phyloP scores from a whole-genome alignment of 2,113 vertebrate genomes.

The Amblyopsis rosae region DNA sequence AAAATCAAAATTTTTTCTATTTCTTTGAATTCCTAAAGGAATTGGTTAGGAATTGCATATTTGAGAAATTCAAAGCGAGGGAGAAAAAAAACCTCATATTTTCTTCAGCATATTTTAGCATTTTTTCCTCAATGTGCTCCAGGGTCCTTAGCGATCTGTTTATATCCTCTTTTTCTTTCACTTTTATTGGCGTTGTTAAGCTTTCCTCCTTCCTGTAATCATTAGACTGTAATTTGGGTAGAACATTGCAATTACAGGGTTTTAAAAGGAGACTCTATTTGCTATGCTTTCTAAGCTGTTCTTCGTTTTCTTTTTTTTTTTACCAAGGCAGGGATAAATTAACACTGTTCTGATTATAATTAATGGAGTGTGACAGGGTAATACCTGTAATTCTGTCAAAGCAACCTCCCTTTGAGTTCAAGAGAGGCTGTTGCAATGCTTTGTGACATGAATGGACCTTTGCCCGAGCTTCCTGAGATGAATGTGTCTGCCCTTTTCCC shows the following conservation, averaged over 20 bases:
- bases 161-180: conserved; percentile 2
- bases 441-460: no score
- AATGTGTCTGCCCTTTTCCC: neutral
- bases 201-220: conserved; percentile 55
- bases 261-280: conserved; percentile 44
- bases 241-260: conserved; percentile 64
- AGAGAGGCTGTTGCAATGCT: no score
- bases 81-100: conserved; percentile 1
- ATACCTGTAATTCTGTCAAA: conserved; percentile 41
- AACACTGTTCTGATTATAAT: conserved; percentile 47
- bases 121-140: conserved; percentile 1
- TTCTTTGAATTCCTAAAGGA: conserved; percentile 13
- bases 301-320: conserved; percentile 28
- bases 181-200: conserved; percentile 41
- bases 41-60: conserved; percentile 51
- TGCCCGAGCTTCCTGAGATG: neutral
- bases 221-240: conserved; percentile 60
- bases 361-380: conserved; percentile 43
- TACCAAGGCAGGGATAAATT: conserved; percentile 13
- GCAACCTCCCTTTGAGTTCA: conserved; percentile 19
- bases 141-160: conserved; percentile 24
- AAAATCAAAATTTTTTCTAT: neutral
- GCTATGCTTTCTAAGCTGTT: conserved; percentile 37
- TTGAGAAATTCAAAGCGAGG: conserved; percentile 33
- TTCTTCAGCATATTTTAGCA: conserved; percentile 27